Conservation (phyloP, 2,113 vertebrate genomes). For the Pitta sordida region DNA sequence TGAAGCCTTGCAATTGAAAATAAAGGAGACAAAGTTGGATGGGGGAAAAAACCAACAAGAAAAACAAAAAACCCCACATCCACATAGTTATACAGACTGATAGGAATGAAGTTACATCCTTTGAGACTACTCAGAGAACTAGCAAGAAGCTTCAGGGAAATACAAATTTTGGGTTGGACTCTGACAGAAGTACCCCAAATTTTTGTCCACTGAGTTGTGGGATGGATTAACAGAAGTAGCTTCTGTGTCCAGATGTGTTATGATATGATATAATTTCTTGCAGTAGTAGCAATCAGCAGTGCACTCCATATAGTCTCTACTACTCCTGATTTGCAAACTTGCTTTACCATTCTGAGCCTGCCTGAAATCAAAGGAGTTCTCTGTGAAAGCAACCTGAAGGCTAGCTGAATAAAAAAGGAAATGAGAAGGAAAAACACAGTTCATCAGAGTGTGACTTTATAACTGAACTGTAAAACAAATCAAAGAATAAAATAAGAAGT, state of each 20-base stretch:
- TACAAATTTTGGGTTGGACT: neutral
- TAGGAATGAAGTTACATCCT: neutral
- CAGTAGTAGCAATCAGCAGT: neutral
- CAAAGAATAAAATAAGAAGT: neutral
- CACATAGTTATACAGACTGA: neutral
- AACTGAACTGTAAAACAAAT: neutral
- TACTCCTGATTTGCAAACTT: neutral
- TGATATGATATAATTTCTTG: neutral
- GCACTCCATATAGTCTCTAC: neutral
- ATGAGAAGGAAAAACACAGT: neutral
- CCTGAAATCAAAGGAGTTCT: neutral
- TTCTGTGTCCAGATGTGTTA: neutral
- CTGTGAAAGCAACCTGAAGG: neutral
- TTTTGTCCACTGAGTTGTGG: neutral
- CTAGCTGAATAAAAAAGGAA: neutral
- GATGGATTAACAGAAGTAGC: neutral
- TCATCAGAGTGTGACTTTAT: neutral
- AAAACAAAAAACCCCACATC: neutral
- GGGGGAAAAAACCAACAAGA: neutral
- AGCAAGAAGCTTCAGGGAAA: neutral
- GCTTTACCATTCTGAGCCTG: neutral
- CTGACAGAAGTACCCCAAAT: neutral
- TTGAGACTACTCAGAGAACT: neutral
- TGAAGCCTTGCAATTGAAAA: neutral
- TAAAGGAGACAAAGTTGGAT: neutral